Conservation (phyloP, 2,888 invertebrate genomes). For the Standfussiana lucernea region DNA sequence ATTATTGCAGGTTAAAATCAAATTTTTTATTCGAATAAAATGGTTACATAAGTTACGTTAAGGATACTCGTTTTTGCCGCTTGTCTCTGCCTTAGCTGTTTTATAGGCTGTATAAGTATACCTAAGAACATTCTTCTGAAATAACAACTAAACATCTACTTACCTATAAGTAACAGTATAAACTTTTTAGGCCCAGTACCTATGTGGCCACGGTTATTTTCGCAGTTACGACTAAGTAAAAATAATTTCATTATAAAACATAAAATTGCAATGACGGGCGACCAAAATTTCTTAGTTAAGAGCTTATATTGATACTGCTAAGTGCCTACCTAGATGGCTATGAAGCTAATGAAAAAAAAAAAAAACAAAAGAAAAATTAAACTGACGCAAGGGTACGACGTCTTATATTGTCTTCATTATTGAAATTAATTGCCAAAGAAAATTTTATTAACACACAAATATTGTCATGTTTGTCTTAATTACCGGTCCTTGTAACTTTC, state of each 20-base stretch:
- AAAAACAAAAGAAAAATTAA: too few species aligned
- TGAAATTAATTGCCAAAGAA: not conserved
- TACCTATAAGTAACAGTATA: too few species aligned
- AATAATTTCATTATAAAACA: not conserved
- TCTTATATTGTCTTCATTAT: not conserved
- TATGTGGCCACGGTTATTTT: not conserved
- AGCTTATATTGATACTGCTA: not conserved
- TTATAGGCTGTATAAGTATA: not conserved
- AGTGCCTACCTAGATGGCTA: not conserved
- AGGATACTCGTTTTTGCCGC: not conserved
- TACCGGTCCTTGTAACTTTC: not conserved
- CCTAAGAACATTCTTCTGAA: not conserved
- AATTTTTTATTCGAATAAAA: not conserved
- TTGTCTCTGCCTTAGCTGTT: not conserved
- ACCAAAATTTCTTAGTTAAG: not conserved
- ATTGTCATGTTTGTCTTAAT: slow-evolving; percentile 16
- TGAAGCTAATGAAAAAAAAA: not conserved
- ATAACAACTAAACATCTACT: too few species aligned
- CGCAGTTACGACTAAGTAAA: not conserved
- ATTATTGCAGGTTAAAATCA: slow-evolving; percentile 25
- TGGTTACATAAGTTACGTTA: too few species aligned
- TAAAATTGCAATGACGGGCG: not conserved
- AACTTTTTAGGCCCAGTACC: too few species aligned
- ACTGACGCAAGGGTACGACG: not conserved
- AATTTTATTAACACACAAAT: not conserved